phyloP scores from a whole-genome alignment of 2,113 vertebrate species.

The Equus quagga region DNA sequence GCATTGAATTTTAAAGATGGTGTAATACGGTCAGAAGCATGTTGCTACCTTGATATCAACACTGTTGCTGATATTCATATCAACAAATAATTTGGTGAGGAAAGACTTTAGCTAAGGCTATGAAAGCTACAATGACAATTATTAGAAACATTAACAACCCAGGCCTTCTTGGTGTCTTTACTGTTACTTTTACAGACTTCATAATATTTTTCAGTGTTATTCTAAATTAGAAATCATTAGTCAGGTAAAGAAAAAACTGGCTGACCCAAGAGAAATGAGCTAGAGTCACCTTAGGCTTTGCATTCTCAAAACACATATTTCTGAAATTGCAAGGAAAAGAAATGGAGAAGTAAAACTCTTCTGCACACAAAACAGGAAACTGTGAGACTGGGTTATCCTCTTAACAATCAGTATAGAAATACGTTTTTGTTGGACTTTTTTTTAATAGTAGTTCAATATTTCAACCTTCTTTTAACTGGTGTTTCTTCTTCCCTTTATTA shows the following conservation, averaged over 20 bases:
- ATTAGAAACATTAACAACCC: neutral
- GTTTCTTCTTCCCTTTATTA: conserved; percentile 88
- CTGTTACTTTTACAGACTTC: neutral
- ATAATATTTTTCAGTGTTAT: neutral
- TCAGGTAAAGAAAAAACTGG: neutral
- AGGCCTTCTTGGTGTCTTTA: neutral
- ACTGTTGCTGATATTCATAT: neutral
- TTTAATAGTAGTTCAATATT: conserved; percentile 79
- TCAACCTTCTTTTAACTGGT: conserved; percentile 83
- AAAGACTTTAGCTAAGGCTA: neutral
- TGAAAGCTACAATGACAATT: neutral
- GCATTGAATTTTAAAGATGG: neutral
- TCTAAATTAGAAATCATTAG: conserved; percentile 14
- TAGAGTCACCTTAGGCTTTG: neutral
- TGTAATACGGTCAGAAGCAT: neutral
- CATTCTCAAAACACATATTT: neutral
- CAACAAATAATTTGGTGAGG: neutral
- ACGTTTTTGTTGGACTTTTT: conserved; percentile 66
- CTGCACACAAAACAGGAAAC: neutral
- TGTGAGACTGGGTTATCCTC: conserved; percentile 13
- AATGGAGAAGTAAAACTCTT: neutral
- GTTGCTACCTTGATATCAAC: neutral
- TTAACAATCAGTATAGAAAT: conserved; percentile 59
- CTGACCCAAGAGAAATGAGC: neutral
- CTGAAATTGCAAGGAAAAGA: neutral